A percentile compares a stretch with the other conserved stretches of the same genome.
Conservation (phyloP, 1,140 invertebrate species). For the Grapholita molesta region DNA sequence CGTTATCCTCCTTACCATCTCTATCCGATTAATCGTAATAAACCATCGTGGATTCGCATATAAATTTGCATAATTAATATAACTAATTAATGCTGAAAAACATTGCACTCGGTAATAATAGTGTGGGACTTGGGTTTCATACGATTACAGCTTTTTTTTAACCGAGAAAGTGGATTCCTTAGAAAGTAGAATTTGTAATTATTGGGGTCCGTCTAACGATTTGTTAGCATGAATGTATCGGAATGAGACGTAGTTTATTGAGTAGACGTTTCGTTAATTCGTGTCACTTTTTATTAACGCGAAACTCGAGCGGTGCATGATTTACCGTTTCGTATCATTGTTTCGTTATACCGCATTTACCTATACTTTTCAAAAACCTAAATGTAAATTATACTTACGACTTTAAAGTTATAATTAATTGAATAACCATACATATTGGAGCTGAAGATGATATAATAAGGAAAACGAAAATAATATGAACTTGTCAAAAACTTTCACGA, state of each 20-base stretch:
- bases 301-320: background rate
- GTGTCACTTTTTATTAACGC: background rate
- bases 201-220: conserved; percentile 25
- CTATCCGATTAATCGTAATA: conserved; percentile 65
- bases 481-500: too few relatives aligned
- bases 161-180: conserved; percentile 27
- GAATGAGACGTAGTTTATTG: background rate
- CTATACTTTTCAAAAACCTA: background rate
- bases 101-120: conserved; percentile 45
- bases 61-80: conserved; percentile 68
- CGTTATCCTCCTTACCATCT: conserved; percentile 57
- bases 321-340: too few relatives aligned
- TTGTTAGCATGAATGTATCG: conserved; percentile 19
- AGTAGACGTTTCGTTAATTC: background rate
- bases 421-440: too few relatives aligned
- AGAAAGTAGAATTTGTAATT: conserved; percentile 32
- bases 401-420: too few relatives aligned
- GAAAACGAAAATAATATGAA: too few relatives aligned
- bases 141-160: conserved; percentile 19
- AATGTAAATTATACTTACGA: too few relatives aligned
- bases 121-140: conserved; percentile 38
- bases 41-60: conserved; percentile 63
- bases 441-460: too few relatives aligned
- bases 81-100: conserved; percentile 61
- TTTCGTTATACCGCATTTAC: too few relatives aligned